Evolutionary conservation across 2,113 vertebrate genomes (phyloP), one percentile per base, ranked within the genome.

Genomic region (Acanthisitta chloris): DNA sequence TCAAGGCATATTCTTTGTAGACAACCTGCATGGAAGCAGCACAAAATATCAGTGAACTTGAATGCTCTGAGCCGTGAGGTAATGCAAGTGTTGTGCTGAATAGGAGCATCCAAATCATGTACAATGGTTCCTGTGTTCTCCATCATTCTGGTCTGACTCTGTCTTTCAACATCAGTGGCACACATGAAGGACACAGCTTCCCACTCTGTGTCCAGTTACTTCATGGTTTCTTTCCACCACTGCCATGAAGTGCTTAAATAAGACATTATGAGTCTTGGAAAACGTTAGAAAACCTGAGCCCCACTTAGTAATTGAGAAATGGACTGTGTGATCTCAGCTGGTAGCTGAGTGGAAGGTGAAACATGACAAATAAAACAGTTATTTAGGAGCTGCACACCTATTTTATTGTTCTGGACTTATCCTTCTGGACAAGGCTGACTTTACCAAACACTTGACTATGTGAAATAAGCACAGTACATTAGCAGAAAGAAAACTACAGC

Each of bases 21-120:
- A 29, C 45, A 64, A 17, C 26, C 28, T 26, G 14, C 31, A 52
- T 24, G 58, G 67, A 76, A 42, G 51, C 34, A 52, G n/a, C 34
- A 38, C 36, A 58, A 36, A 34, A 79, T 46, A 42, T 31, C 1
- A 2, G 14, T 31, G 40, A 78, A 21, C 20, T 38, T 26, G 25
- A 42, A 71, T 14, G 38, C 31, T 34, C 17, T 54, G 62, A 81
- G 8, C 18, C 2, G 1, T 0, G 1, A 57, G 25, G 48, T 18
- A 12, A 25, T 57, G 38, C 0, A 0, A 43, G 67, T 3, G 2
- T 17, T 73, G 28, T 81, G 54, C 24, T 0, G 0, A 33, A 59
- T 7, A 21, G 12, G 43, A 34, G 25, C 18, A 36, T 11, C 9
- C 40, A 51, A 12, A 64, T 31, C 33, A 28, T 5, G 12, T 13